Conservation (phyloP, 1,140 invertebrate genomes). For the Belonocnema kinseyi region DNA sequence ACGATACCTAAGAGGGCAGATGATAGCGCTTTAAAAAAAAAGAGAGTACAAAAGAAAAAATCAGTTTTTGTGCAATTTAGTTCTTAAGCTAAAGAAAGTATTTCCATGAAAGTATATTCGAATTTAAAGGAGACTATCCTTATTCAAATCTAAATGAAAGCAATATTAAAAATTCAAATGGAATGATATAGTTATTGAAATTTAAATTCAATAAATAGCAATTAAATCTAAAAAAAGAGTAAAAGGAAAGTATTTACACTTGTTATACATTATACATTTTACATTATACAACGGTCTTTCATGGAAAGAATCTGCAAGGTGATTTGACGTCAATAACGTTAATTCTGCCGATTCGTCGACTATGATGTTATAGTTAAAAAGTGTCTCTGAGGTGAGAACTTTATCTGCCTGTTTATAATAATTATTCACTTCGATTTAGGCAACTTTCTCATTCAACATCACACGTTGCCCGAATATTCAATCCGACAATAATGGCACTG, state of each 20-base stretch:
- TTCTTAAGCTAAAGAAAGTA: slow-evolving; percentile 27
- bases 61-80: slow-evolving; percentile 32
- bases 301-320: neutral
- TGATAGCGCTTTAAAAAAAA: slow-evolving; percentile 46
- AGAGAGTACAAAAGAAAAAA: slow-evolving; percentile 40
- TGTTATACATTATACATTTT: slow-evolving; percentile 42
- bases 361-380: neutral
- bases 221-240: slow-evolving; percentile 35
- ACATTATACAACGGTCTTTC: too few species aligned
- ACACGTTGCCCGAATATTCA: neutral
- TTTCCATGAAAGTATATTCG: slow-evolving; percentile 28
- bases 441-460: neutral
- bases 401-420: neutral
- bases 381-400: neutral
- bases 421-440: neutral
- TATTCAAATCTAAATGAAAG: slow-evolving; percentile 39
- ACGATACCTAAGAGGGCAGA: slow-evolving; percentile 61
- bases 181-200: slow-evolving; percentile 13
- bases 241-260: slow-evolving; percentile 38
- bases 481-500: slow-evolving; percentile 53
- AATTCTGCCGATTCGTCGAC: neutral
- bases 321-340: neutral
- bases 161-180: slow-evolving; percentile 31
- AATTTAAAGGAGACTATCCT: slow-evolving; percentile 34
- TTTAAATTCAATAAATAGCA: slow-evolving; percentile 29